phyloP scores from a whole-genome alignment of 2,113 vertebrate species.

The Delphinapterus leucas region DNA sequence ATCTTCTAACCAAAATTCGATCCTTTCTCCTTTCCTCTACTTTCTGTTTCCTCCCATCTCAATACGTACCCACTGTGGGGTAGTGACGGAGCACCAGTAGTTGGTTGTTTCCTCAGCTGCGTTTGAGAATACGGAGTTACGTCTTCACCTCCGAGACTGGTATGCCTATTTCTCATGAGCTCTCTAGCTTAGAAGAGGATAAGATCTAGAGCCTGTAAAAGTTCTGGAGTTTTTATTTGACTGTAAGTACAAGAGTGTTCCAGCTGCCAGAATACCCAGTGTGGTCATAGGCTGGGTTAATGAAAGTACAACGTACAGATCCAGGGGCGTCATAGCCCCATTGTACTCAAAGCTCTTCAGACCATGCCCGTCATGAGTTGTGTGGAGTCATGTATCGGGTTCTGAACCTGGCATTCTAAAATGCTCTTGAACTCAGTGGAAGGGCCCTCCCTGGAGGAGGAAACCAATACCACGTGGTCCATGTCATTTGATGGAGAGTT shows the following conservation, averaged over 20 bases:
- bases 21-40: neutral
- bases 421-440: neutral
- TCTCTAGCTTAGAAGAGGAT: neutral
- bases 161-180: neutral
- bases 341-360: neutral
- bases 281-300: neutral
- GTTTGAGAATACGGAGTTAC: neutral
- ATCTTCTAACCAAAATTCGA: neutral
- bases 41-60: neutral
- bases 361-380: neutral
- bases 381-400: neutral
- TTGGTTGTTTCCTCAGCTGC: neutral
- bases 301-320: neutral
- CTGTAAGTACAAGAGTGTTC: neutral
- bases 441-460: neutral
- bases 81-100: neutral
- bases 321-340: neutral
- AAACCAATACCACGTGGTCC: neutral
- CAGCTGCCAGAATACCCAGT: neutral
- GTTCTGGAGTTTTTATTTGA: neutral
- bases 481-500: neutral
- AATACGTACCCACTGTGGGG: fast-evolving
- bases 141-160: neutral
- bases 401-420: neutral
- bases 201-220: neutral